These are phyloP conservation scores for Anolis apletophallus DNA, from an alignment of 2,797 vertebrate genomes.

Conservation along the genomic window DNA sequence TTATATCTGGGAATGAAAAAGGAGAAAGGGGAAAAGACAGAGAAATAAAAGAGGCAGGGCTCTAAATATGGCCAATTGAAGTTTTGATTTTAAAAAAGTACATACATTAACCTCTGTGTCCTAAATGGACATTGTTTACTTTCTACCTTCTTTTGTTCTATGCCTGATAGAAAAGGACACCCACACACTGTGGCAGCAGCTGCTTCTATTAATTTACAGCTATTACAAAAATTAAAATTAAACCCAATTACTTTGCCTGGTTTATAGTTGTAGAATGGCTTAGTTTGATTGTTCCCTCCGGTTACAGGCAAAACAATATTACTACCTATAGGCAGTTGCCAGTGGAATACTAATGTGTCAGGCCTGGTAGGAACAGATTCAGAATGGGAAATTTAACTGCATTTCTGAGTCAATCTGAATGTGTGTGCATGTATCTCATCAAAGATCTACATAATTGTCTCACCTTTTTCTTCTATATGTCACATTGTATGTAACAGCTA, in stretches of 20 bases:
- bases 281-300: slow-evolving; percentile 87
- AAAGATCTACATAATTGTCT: slow-evolving; percentile 63
- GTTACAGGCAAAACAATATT: slow-evolving; percentile 85
- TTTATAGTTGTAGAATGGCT: slow-evolving; percentile 79
- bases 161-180: slow-evolving; percentile 84
- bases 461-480: slow-evolving; percentile 41
- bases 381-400: slow-evolving; percentile 62
- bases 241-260: slow-evolving; percentile 86
- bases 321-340: slow-evolving; percentile 81
- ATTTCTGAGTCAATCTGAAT: slow-evolving; percentile 56
- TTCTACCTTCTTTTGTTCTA: slow-evolving; percentile 71
- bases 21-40: slow-evolving; percentile 17
- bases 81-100: slow-evolving; percentile 80
- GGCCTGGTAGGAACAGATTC: slow-evolving; percentile 70
- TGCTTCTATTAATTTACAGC: slow-evolving; percentile 85
- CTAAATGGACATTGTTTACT: slow-evolving; percentile 80
- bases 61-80: slow-evolving; percentile 77
- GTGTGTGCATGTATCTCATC: slow-evolving; percentile 58
- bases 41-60: slow-evolving; percentile 57
- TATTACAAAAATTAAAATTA: slow-evolving; percentile 89
- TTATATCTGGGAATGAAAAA: slow-evolving; percentile 81
- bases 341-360: slow-evolving; percentile 88
- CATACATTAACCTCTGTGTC: slow-evolving; percentile 83
- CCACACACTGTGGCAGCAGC: slow-evolving; percentile 83
- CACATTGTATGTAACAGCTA: slow-evolving; percentile 45